Base-by-base conservation (phyloP, 2,888 invertebrate genomes). In the Auanema freiburgensis region DNA sequence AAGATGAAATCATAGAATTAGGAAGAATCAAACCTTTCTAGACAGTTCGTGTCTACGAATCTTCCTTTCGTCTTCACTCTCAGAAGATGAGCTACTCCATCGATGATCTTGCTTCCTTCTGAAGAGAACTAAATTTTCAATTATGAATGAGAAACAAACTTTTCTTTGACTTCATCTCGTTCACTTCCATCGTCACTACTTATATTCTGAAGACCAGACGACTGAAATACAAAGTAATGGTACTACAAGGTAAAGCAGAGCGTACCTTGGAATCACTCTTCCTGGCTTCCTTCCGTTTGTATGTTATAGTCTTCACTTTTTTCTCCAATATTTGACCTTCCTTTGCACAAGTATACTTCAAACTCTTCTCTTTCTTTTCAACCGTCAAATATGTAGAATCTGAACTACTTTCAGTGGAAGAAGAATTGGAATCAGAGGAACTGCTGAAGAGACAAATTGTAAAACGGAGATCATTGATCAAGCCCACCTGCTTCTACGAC, bases 321-420 rank as follows among this genome's bases (percentile, higher is more conserved):
- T 33, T 33, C 10, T 18, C 46, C 46, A 18, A 46, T 46, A 46
- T 18, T 10, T 46, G 21, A 18, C 16, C 21, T 46, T 46, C 21
- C 10, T 46, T 16, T 3, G 16, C 21, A 46, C 16, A 18, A 46
- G 21, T 46, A 18, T 16, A 18, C 16, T 18, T 21, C 46, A 46
- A 46, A 16, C 46, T 51, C 23, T 42, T 23, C 24, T 60, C 55
- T n/a, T 60, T 60, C 54, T 60, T 60, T 33, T 60, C 60, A 14
- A 54, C 49, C n/a, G 23, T 43, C 3, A 60, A 33, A 54, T 54
- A 55, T 43, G 33, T 33, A 33, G 33, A 33, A 33, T 60, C 60
- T 5, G 46, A 25, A 24, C 60, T 60, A 18, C 49, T 23, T 3
- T 46, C 23, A 24, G 51, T 33, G 8, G 60, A 54, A 43, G 51